Conservation (phyloP, 2,888 invertebrate genomes). For the Leptodirus hochenwartii region DNA sequence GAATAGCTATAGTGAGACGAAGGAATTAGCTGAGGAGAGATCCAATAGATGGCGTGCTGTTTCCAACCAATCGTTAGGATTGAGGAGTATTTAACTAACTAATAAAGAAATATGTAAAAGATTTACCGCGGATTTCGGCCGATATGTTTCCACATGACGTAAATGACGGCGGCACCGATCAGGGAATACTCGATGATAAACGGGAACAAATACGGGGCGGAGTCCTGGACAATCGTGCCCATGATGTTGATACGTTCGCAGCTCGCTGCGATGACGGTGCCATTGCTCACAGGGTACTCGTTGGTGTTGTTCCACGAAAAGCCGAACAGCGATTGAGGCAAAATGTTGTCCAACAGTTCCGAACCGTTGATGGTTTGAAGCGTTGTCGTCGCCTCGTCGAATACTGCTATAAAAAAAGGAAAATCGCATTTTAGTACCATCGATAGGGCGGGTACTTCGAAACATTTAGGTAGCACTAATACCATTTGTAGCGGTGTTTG, state of each 20-base stretch:
- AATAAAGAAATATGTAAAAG: no score
- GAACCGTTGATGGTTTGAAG: constrained; percentile 16
- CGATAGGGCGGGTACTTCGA: no score
- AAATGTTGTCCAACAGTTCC: constrained; percentile 21
- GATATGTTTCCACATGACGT: constrained; percentile 93
- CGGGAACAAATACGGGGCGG: constrained; percentile 88
- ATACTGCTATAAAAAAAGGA: constrained; percentile 4
- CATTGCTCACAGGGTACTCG: constrained; percentile 15
- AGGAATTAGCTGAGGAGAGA: no score
- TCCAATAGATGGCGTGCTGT: no score
- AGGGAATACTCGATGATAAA: constrained; percentile 92
- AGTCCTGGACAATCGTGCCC: constrained; percentile 83
- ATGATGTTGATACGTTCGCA: constrained; percentile 77
- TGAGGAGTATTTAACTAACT: no score
- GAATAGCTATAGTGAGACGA: no score
- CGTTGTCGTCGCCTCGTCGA: constrained; percentile 8
- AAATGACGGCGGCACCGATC: constrained; percentile 87
- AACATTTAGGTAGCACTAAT: no score
- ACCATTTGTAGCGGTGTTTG: constrained; percentile 10
- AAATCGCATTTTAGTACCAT: background rate
- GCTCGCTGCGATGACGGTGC: constrained; percentile 31
- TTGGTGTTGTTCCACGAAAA: constrained; percentile 11
- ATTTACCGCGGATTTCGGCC: constrained; percentile 66
- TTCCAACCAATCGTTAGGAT: no score
- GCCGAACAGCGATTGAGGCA: constrained; percentile 20